phyloP scores from a whole-genome alignment of 2,113 vertebrate genomes.

The Dendropsophus ebraccatus region DNA sequence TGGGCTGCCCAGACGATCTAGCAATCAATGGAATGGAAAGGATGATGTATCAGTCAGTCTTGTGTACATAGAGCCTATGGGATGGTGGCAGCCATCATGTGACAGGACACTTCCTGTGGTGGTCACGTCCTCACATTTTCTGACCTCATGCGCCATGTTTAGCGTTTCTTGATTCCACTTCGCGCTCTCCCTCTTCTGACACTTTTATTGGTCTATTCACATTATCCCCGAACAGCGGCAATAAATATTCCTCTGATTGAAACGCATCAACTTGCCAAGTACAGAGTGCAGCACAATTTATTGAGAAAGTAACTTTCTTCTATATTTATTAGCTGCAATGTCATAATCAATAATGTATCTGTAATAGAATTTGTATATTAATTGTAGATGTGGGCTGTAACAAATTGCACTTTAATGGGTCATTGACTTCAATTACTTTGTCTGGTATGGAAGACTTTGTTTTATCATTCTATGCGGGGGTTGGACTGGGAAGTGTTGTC shows the following conservation, averaged over 20 bases:
- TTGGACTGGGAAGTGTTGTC: neutral
- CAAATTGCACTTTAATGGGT: constrained; percentile 47
- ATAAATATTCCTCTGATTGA: constrained; percentile 50
- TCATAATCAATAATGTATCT: constrained; percentile 52
- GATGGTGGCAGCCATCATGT: too few species aligned
- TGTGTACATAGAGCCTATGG: too few species aligned
- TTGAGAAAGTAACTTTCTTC: constrained; percentile 33
- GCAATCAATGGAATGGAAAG: too few species aligned
- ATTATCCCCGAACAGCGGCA: constrained; percentile 36
- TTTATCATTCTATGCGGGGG: constrained; percentile 6
- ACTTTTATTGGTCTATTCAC: constrained; percentile 47
- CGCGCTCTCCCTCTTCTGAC: constrained; percentile 22
- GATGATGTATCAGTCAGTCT: too few species aligned
- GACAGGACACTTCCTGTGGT: neutral
- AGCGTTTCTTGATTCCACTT: neutral
- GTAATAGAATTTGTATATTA: constrained; percentile 35
- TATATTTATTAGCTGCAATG: constrained; percentile 26
- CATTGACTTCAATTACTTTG: constrained; percentile 44
- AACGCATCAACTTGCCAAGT: constrained; percentile 49
- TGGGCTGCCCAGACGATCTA: too few species aligned
- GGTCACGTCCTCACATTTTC: too few species aligned
- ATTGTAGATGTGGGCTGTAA: constrained; percentile 43
- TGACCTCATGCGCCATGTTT: neutral
- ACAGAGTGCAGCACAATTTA: constrained; percentile 21
- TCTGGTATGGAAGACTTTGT: constrained; percentile 24